Conservation (phyloP, 2,797 vertebrate genomes). For the Pseudotriccus pelzelni region DNA sequence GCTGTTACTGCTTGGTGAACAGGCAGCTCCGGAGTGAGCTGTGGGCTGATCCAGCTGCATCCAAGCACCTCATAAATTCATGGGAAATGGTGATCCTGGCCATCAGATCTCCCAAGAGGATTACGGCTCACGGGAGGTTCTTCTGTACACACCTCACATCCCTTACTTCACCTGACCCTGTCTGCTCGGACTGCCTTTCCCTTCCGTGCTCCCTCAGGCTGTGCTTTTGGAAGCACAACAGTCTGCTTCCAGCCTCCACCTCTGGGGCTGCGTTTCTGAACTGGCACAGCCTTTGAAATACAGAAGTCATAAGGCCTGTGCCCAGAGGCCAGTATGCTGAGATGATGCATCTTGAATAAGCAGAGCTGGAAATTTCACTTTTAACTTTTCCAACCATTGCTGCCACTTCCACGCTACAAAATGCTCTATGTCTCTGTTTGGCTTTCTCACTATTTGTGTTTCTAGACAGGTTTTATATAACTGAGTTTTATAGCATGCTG, state of each 20-base stretch:
- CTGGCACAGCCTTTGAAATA: background rate
- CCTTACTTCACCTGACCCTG: background rate
- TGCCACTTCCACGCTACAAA: background rate
- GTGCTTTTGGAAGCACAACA: background rate
- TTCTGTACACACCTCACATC: background rate
- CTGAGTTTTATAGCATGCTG: background rate
- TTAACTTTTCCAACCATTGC: background rate
- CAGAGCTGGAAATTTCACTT: conserved; percentile 12
- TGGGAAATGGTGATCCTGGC: background rate
- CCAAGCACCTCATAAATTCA: background rate
- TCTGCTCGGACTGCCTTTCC: background rate
- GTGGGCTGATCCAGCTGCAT: background rate
- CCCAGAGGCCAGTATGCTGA: background rate
- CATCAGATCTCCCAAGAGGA: background rate
- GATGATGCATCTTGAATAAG: background rate
- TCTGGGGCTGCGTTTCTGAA: background rate
- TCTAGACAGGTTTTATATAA: conserved; percentile 25
- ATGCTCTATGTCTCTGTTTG: background rate
- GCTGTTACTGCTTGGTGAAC: background rate
- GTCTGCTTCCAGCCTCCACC: background rate
- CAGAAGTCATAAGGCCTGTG: background rate
- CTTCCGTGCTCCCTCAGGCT: background rate
- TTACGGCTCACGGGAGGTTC: background rate
- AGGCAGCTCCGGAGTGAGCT: background rate
- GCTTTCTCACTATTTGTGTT: background rate